Conservation (phyloP, 2,797 vertebrate genomes). For the Pelochelys cantorii region DNA sequence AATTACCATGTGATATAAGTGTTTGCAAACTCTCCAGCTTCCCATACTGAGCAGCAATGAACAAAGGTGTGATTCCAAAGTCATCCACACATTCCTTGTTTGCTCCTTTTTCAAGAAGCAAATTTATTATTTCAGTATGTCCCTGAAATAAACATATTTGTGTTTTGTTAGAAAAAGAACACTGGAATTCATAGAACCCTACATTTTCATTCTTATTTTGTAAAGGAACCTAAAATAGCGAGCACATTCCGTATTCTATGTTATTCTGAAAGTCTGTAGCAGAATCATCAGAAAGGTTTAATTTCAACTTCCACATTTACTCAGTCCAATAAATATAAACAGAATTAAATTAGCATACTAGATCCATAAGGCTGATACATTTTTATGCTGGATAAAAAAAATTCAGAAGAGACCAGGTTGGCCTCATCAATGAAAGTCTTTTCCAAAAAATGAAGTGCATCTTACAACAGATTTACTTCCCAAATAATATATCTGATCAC, state of each 20-base stretch:
- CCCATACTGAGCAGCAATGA: conserved; percentile 91
- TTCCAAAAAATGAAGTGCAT: conserved; percentile 4
- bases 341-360: conserved; percentile 24
- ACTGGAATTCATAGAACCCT: accelerated
- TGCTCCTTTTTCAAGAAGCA: conserved; percentile 77
- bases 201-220: not conserved
- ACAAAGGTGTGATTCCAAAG: conserved; percentile 87
- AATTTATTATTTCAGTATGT: conserved; percentile 79
- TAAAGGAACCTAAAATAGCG: not conserved
- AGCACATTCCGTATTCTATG: not conserved
- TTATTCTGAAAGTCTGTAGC: not conserved
- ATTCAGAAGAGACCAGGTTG: conserved; percentile 26
- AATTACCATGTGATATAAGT: conserved; percentile 81
- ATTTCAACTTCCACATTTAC: not conserved
- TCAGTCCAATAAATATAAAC: conserved; percentile 43
- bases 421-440: conserved; percentile 14
- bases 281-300: not conserved
- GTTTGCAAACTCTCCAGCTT: conserved; percentile 80
- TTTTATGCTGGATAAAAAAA: not conserved
- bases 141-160: conserved; percentile 69
- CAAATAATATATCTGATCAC: conserved; percentile 45
- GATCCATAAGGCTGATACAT: not conserved
- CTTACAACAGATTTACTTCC: conserved; percentile 48
- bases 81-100: conserved; percentile 85
- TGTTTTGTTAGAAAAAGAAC: not conserved